These are phyloP conservation scores for Microcebus murinus DNA, from an alignment of 2,113 vertebrate species.

Conservation along the genomic window DNA sequence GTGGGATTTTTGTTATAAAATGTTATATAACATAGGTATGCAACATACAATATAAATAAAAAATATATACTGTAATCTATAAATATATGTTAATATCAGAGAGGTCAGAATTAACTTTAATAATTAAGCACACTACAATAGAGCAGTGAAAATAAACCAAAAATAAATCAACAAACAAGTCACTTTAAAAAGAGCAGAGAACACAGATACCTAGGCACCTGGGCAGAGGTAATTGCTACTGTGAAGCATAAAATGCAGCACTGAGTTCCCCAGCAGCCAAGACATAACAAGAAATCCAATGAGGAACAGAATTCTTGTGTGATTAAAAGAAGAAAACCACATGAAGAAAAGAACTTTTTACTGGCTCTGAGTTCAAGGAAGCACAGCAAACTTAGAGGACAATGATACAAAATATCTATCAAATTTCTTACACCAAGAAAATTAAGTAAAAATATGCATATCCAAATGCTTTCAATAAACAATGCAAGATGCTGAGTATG, in stretches of 20 bases:
- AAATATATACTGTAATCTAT: not conserved
- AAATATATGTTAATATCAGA: not conserved
- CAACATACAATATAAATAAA: not conserved
- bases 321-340: constrained; percentile 3
- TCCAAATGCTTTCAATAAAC: not conserved
- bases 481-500: not conserved
- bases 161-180: not conserved
- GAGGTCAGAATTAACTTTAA: not conserved
- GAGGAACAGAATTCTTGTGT: not conserved
- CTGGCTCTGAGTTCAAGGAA: constrained; percentile 15
- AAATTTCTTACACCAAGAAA: not conserved
- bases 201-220: not conserved
- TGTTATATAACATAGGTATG: not conserved
- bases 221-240: not conserved
- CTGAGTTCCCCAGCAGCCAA: not conserved
- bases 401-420: not conserved
- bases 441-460: not conserved
- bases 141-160: not conserved
- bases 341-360: not conserved
- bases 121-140: constrained; percentile 15
- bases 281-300: not conserved
- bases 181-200: constrained; percentile 2
- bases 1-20: not conserved
- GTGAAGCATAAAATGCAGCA: constrained; percentile 37
- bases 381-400: not conserved